phyloP scores from a whole-genome alignment of 1,140 invertebrate species.

The Eupeodes corollae region DNA sequence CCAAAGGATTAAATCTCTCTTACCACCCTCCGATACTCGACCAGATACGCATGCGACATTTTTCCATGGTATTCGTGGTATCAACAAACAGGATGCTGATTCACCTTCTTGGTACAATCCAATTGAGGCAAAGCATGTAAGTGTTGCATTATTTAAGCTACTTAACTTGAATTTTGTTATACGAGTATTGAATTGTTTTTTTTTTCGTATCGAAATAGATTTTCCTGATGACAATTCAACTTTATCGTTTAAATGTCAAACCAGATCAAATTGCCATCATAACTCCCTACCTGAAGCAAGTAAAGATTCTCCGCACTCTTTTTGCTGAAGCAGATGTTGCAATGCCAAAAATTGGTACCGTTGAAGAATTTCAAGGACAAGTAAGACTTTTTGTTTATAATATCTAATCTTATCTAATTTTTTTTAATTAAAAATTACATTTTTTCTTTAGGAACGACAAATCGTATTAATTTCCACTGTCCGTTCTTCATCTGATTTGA shows the following conservation, averaged over 20 bases:
- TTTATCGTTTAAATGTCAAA: constrained; percentile 52
- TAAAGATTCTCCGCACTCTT: constrained; percentile 36
- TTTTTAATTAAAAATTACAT: background rate
- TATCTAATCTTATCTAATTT: background rate
- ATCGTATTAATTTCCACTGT: constrained; percentile 83
- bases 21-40: constrained; percentile 12
- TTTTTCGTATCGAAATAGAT: constrained; percentile 27
- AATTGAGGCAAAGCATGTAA: constrained; percentile 64
- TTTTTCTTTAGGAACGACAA: constrained; percentile 56
- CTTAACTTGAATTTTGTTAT: background rate
- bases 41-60: constrained; percentile 54
- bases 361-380: constrained; percentile 90
- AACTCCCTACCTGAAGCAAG: constrained; percentile 86
- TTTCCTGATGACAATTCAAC: constrained; percentile 42
- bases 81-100: constrained; percentile 57
- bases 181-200: background rate
- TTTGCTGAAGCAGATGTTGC: constrained; percentile 46
- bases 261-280: constrained; percentile 78
- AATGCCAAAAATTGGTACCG: constrained; percentile 76
- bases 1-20: constrained; percentile 3
- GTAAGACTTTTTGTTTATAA: constrained; percentile 6
- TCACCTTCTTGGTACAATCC: constrained; percentile 87
- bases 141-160: constrained; percentile 36
- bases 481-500: constrained; percentile 44
- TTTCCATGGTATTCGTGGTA: constrained; percentile 72